phyloP scores from a whole-genome alignment of 2,797 vertebrate species.

The Sparus aurata region DNA sequence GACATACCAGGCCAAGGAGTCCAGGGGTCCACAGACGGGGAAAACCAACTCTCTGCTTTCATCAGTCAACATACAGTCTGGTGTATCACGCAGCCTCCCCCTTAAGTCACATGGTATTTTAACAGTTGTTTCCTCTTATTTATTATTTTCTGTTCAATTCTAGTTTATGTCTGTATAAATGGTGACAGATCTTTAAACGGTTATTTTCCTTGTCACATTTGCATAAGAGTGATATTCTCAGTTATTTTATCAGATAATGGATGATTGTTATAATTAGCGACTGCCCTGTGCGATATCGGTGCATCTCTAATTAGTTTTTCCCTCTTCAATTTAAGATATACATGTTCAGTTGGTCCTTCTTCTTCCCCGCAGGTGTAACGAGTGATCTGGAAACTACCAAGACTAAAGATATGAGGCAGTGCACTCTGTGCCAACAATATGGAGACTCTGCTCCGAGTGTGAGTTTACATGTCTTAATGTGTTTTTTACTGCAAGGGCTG shows the following conservation, averaged over 20 bases:
- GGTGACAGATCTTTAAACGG: no score
- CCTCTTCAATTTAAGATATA: neutral
- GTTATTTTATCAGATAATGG: no score
- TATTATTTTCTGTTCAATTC: neutral
- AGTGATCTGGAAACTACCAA: constrained; percentile 51
- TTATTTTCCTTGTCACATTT: no score
- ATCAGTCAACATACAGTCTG: constrained; percentile 28
- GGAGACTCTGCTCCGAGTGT: constrained; percentile 90
- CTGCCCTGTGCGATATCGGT: neutral
- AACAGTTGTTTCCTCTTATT: constrained; percentile 7
- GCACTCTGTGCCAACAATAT: constrained; percentile 90
- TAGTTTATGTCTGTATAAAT: no score
- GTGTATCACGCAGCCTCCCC: constrained; percentile 2
- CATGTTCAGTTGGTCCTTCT: neutral
- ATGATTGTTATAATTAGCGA: no score
- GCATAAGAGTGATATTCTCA: neutral
- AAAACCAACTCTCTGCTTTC: neutral
- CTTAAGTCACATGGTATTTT: constrained; percentile 72
- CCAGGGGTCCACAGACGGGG: constrained; percentile 68
- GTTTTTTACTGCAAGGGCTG: neutral
- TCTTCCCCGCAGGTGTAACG: constrained; percentile 39
- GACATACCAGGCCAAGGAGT: constrained; percentile 64
- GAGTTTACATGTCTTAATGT: constrained; percentile 59
- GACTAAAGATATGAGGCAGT: constrained; percentile 88
- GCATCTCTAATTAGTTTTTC: neutral